Conservation (phyloP, 2,888 invertebrate genomes). For the Bembecia ichneumoniformis region DNA sequence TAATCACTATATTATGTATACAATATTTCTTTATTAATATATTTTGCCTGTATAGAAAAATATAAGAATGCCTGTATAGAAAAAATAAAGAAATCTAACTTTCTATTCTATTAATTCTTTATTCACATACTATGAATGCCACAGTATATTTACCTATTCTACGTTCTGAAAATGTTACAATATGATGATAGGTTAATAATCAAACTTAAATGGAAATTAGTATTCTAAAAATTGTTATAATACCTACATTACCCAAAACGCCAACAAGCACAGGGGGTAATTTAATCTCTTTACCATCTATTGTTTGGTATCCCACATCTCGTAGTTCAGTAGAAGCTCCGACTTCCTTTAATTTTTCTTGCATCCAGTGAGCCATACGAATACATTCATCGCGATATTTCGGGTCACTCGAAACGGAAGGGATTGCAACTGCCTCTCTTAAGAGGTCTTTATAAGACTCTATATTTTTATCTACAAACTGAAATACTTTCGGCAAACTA, state of each 20-base stretch:
- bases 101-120: too few species aligned
- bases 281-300: conserved; percentile 81
- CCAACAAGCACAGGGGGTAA: conserved; percentile 91
- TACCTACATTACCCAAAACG: conserved; percentile 77
- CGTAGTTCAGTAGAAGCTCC: conserved; percentile 81
- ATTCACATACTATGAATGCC: neutral
- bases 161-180: neutral
- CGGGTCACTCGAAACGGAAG: conserved; percentile 94
- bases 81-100: too few species aligned
- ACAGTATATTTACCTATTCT: neutral
- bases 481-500: conserved; percentile 62
- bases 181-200: neutral
- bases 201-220: neutral
- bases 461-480: conserved; percentile 85
- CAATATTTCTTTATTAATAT: too few species aligned
- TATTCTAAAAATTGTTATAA: neutral
- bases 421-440: conserved; percentile 90
- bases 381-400: conserved; percentile 84
- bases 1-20: too few species aligned
- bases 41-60: too few species aligned
- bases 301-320: conserved; percentile 82
- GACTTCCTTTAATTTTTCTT: conserved; percentile 76
- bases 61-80: too few species aligned
- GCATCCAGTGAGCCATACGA: conserved; percentile 89
- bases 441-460: conserved; percentile 82